Evolutionary conservation across 2,888 invertebrate species (phyloP), one percentile per base, ranked within the genome.

Genomic region (Microctonus hyperodae): DNA sequence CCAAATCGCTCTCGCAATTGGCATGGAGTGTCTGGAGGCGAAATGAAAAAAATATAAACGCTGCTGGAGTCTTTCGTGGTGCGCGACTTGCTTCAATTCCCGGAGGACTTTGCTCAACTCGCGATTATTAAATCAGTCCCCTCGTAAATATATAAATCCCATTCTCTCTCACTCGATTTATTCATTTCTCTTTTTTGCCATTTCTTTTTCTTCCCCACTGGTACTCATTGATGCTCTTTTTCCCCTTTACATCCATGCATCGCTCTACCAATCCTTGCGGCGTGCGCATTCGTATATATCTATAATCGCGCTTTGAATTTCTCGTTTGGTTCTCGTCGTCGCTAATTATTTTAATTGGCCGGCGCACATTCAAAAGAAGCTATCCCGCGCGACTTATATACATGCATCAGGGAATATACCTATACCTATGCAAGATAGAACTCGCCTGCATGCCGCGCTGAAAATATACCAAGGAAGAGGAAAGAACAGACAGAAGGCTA

Each of bases 341-440:
- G 82, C 83, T 83, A 83, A 83, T 83, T 83, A 83, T 83, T 83
- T 83, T 83, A 83, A 83, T 83, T 83, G 83, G 83, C 80, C 82
- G 83, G 81, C 80, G 79, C 78, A 76, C 80, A 81, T 83, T 83
- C 81, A 82, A 82, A 82, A 82, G 83, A 75, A 77, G 33, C 76
- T 77, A 77, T 74, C 73, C 44, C 7, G 44, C 72, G 73, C 72
- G 75, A 75, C 68, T 44, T 67, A 53, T 58, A 61, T 37, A 44
- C 16, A n/a, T 16, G 16, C 7, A 9, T n/a, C 6, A 6, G 6
- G 44, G 44, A 37, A 16, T 44, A 44, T 44, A 44, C 16, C 44
- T 20, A 44, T 20, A 9, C n/a, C 44, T 20, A 44, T 20, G 16
- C 1, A n/a, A 7, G 20, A 20, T 44, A 44, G 44, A n/a, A 16